Base-by-base conservation (phyloP, 2,797 vertebrate species). In the Betta splendens region DNA sequence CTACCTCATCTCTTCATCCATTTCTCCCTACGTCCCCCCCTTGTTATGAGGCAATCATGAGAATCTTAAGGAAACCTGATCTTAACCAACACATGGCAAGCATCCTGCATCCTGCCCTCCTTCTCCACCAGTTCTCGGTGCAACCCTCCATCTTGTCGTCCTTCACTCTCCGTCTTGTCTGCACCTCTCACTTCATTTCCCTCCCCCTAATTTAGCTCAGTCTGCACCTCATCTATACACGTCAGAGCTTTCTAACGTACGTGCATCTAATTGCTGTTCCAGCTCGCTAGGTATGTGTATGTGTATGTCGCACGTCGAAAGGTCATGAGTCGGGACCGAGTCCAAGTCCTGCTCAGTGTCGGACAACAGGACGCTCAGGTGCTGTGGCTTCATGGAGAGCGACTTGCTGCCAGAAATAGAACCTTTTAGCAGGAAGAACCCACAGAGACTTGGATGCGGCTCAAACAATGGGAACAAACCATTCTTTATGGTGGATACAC, bases 41-140 rank as follows among this genome's bases (percentile, higher is more conserved):
- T 85, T 87, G 79, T 89, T 88, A 87, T 85, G 83, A 87, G 84
- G 84, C 83, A 87, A 88, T 89, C 86, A 86, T 82, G 79, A 88
- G 84, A 77, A 86, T 86, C 87, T 91, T 84, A 89, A 85, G 89
- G 86, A 89, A 89, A 89, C 85, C 76, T 83, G 83, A 90, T 89
- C 82, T 71, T 69, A 76, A 82, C 82, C 80, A 79, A 69, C 72
- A 78, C 67, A 80, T 86, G 76, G 73, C 72, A 79, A 81, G 65
- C 16, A 3, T 55, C 71, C 54, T 23, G 62, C 58, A 77, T 80
- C 62, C 63, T 65, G 42, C 56, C 56, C 39, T 76, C 47, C 63
- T 64, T 48, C 56, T 64, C 67, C 39, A 40, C 64, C 50, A 45
- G 43, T 42, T 85, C 69, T 69, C 51, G 26, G 61, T 65, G 55